Conservation (phyloP, 2,888 invertebrate species). For the Cosmopolites sordidus region DNA sequence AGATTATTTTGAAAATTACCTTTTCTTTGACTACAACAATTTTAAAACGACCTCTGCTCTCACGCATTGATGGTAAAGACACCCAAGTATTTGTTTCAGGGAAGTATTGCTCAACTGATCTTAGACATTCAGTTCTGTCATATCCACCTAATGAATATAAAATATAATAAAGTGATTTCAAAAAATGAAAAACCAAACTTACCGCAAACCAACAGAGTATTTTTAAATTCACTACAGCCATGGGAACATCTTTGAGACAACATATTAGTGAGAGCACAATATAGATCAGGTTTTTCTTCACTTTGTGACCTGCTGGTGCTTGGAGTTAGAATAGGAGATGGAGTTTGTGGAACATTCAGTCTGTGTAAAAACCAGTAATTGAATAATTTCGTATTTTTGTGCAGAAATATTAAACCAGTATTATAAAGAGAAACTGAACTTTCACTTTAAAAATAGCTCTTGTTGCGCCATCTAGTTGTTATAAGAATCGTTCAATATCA, state of each 20-base stretch:
- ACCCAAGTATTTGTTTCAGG: slow-evolving; percentile 67
- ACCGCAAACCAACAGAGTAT: slow-evolving; percentile 74
- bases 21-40: slow-evolving; percentile 64
- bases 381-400: too few relatives aligned
- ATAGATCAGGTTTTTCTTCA: slow-evolving; percentile 55
- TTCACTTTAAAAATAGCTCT: too few relatives aligned
- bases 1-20: slow-evolving; percentile 29
- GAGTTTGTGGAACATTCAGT: slow-evolving; percentile 47
- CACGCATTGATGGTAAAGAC: slow-evolving; percentile 64
- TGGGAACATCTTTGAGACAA: slow-evolving; percentile 68
- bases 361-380: slow-evolving; percentile 33
- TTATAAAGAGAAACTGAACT: too few relatives aligned
- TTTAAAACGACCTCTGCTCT: slow-evolving; percentile 74
- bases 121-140: slow-evolving; percentile 78
- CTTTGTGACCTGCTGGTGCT: slow-evolving; percentile 45
- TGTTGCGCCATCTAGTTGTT: too few relatives aligned
- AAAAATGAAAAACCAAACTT: slow-evolving; percentile 40
- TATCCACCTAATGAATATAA: slow-evolving; percentile 59
- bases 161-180: neutral
- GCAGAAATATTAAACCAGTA: too few relatives aligned
- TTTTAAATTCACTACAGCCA: slow-evolving; percentile 67
- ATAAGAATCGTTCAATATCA: too few relatives aligned
- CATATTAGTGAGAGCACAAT: slow-evolving; percentile 59
- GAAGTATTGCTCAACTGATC: slow-evolving; percentile 70
- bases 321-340: slow-evolving; percentile 47